Evolutionary conservation across 1,140 invertebrate genomes (phyloP).

Genomic region (Tribolium castaneum): DNA sequence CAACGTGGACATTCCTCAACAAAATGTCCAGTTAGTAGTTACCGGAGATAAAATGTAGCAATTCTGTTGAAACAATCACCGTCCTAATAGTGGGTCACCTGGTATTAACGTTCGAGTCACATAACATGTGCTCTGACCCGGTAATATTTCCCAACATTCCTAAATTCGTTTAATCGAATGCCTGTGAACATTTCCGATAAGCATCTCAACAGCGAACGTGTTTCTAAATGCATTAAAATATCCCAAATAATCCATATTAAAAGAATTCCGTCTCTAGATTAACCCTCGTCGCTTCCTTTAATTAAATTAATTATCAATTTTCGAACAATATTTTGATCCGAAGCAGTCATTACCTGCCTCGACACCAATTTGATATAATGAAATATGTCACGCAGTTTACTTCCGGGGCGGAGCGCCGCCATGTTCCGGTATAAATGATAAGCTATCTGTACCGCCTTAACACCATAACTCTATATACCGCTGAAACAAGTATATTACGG

Average conservation of each 20-base stretch:
- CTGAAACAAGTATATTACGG: constrained; percentile 39
- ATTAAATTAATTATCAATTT: neutral
- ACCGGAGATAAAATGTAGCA: neutral
- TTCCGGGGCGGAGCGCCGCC: constrained; percentile 54
- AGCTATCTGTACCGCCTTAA: constrained; percentile 46
- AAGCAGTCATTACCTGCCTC: constrained; percentile 14
- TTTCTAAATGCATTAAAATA: constrained; percentile 29
- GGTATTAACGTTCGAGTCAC: neutral
- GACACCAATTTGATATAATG: constrained; percentile 40
- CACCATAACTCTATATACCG: constrained; percentile 43
- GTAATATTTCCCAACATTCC: neutral
- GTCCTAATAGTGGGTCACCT: neutral
- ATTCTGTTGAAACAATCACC: neutral
- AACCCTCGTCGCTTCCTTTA: neutral
- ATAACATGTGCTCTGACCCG: neutral
- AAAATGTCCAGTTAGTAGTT: neutral
- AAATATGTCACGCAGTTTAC: constrained; percentile 50
- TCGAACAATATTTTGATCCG: neutral
- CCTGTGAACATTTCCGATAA: constrained; percentile 8
- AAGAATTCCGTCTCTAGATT: neutral
- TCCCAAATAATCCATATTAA: constrained; percentile 15
- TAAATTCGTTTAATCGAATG: neutral
- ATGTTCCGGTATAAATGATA: constrained; percentile 51
- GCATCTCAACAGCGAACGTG: constrained; percentile 1
- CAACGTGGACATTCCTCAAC: neutral